Base-by-base conservation (phyloP, 2,888 invertebrate genomes). In the Rhimphoctona megacephalus region DNA sequence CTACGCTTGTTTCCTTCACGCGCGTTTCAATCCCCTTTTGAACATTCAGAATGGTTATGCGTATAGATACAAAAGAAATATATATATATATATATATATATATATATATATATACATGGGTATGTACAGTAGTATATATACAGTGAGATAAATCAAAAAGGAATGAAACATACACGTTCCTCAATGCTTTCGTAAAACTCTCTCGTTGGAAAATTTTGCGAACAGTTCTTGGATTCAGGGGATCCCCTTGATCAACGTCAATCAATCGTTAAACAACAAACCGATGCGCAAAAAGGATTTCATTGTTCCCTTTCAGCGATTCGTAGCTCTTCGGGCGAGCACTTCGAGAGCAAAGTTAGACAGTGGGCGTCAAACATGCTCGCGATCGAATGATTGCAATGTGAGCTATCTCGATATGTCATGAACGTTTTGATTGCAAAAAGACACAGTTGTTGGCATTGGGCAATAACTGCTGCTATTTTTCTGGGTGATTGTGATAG, bases 191-290 rank as follows among this genome's bases (percentile, higher is more conserved):
- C n/a, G 19, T 46, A 33, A 69, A 39, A 61, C 73, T 81, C 77
- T 77, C 81, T 72, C 88, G 88, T 89, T 90, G 85, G 84, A 85
- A 82, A 87, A 84, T 86, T 57, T 70, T 19, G 57, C 74, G 77
- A 85, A 73, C 81, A 84, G 81, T 88, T 85, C 85, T 87, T 78
- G 88, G 11, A 49, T 80, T 25, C 25, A n/a, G 36, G 57, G 49
- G 36, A 33, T 67, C 90, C 91, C 91, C 92, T 92, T 93, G 92
- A 92, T 92, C 92, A 92, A 93, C 91, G 94, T 94, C 93, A 94
- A 94, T 94, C 93, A 93, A 90, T 89, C 91, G 93, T 93, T 93
- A 92, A 93, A 93, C 93, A 93, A 93, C 93, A 92, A 93, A 91
- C 90, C 90, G 86, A 81, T 83, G 86, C 73, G 87, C 89, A 89